Evolutionary conservation across 53 echinoderm and acorn worm species (phyloP).

Genomic region (Luidia sarsii): DNA sequence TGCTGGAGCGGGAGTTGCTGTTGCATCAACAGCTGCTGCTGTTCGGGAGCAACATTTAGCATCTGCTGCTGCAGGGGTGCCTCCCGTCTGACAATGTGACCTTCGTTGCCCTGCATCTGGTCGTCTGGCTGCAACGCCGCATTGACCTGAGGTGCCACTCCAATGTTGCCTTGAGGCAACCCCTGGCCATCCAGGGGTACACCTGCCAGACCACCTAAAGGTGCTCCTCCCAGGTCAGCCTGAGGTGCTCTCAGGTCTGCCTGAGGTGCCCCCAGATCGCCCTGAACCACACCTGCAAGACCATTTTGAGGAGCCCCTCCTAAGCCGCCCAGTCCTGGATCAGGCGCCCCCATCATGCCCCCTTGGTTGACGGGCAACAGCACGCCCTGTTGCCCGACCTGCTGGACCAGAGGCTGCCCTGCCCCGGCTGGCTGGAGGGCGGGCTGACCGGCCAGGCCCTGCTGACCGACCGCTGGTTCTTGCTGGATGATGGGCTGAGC

Average conservation of each 20-base stretch:
- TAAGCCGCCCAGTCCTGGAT: neutral
- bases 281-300: neutral
- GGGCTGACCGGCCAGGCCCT: constrained; percentile 39
- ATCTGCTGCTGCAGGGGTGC: constrained; percentile 14
- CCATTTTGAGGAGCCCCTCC: constrained; percentile 5
- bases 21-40: constrained; percentile 26
- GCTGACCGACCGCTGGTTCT: too few species aligned
- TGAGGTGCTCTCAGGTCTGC: too few species aligned
- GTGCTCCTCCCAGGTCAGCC: neutral
- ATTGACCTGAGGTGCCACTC: constrained; percentile 28
- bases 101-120: too few species aligned
- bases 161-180: neutral
- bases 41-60: constrained; percentile 6
- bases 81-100: constrained; percentile 21
- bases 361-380: constrained; percentile 10
- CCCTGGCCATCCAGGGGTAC: too few species aligned
- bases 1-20: constrained; percentile 11
- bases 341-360: neutral
- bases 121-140: too few species aligned
- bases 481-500: constrained; percentile 21
- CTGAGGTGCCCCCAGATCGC: neutral
- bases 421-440: constrained; percentile 5
- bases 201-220: neutral
- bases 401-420: constrained; percentile 16
- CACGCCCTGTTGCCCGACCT: constrained; percentile 5